These are phyloP conservation scores for Astropecten irregularis DNA, from an alignment of 53 echinoderm and acorn worm genomes.

Conservation along the genomic window DNA sequence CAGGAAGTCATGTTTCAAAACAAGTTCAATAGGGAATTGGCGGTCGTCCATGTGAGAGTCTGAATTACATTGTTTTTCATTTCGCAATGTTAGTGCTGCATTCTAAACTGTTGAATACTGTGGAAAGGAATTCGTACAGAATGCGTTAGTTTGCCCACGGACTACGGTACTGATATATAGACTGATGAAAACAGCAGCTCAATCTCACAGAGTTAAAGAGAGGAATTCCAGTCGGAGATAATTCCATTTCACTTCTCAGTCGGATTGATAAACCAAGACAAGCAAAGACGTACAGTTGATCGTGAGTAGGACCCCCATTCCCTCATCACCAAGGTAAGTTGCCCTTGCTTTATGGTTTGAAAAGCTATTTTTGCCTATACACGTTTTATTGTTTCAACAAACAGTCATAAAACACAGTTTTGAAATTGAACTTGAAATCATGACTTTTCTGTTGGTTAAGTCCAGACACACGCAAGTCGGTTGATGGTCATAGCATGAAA, in stretches of 20 bases:
- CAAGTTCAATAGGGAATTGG: neutral
- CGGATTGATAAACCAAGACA: too few species aligned
- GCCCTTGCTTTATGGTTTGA: too few species aligned
- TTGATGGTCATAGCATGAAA: too few species aligned
- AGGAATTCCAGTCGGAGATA: neutral
- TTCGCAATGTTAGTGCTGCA: neutral
- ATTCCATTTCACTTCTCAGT: too few species aligned
- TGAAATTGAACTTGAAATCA: too few species aligned
- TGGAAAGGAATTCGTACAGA: slow-evolving; percentile 9
- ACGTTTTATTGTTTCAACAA: too few species aligned
- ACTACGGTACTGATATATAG: neutral
- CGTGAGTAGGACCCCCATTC: neutral
- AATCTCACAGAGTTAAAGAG: neutral
- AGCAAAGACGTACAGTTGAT: neutral
- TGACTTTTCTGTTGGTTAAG: too few species aligned
- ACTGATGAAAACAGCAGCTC: slow-evolving; percentile 19
- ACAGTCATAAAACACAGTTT: too few species aligned
- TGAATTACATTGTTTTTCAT: neutral
- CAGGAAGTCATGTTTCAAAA: neutral
- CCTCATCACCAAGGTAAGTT: neutral
- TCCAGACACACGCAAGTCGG: too few species aligned
- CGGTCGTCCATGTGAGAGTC: neutral
- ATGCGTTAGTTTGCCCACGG: neutral
- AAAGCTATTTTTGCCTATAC: too few species aligned
- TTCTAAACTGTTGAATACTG: neutral